Evolutionary conservation across 2,797 vertebrate genomes (phyloP).

Genomic region (Chelonia mydas): DNA sequence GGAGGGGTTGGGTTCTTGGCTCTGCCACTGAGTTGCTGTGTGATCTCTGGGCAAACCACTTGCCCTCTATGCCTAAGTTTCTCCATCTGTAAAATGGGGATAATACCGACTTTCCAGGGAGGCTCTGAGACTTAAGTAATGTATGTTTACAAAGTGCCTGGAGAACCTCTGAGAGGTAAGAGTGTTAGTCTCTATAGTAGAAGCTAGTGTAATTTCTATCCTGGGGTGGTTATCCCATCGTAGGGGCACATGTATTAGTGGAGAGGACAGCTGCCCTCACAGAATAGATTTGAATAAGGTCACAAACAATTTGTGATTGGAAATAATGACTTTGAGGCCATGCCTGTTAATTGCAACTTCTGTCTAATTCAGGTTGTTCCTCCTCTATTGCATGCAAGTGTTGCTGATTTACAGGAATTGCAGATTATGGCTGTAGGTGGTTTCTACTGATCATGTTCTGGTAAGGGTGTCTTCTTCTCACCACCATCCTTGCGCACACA

Average conservation of each 20-base stretch:
- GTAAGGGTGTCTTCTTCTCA: background rate
- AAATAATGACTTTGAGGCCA: background rate
- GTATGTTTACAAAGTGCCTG: background rate
- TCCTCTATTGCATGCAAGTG: background rate
- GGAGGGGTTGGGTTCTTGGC: background rate
- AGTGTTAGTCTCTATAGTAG: background rate
- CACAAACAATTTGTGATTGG: background rate
- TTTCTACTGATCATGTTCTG: constrained; percentile 22
- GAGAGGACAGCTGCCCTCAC: background rate
- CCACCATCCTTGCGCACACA: background rate
- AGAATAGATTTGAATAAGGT: background rate
- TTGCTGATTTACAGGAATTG: background rate
- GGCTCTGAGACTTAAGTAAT: background rate
- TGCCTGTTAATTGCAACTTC: background rate
- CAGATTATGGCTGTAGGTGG: background rate
- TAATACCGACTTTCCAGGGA: background rate
- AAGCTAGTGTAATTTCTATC: background rate
- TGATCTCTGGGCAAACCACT: too few relatives aligned
- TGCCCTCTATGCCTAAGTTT: background rate
- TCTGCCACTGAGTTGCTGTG: background rate
- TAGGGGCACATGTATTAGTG: background rate
- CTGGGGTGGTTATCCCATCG: background rate
- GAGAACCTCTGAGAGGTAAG: background rate
- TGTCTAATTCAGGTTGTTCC: background rate
- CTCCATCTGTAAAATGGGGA: background rate